Base-by-base conservation (phyloP, 1,140 invertebrate species). In the Brachionus paranguensis region DNA sequence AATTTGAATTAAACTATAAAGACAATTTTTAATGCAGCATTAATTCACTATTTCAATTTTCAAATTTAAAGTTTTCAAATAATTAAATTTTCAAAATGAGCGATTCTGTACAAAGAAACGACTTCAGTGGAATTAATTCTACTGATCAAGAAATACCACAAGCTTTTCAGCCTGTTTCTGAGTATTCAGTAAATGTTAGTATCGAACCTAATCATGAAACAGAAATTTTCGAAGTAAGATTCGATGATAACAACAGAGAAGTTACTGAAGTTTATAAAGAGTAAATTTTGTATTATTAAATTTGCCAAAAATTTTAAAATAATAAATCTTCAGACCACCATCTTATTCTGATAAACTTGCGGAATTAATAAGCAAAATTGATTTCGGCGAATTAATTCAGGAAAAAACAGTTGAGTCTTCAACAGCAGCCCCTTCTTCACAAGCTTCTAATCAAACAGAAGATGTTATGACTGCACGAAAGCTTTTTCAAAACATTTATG, bases 141-240 rank as follows among this genome's bases (percentile, higher is more conserved):
- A 45, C 11, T 10, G 68, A 72, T 20, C 68, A 72, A 72, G 68
- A 72, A 43, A 20, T 72, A 72, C 20, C 68, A 17, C 37, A 72
- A 20, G 20, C 37, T 10, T 72, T n/a, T 43, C 68, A 72, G 17
- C 14, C 33, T 24, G 12, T 50, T 27, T 50, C 41, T 50, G 72
- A 76, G 47, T 76, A 76, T 76, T 76, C 78, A 17, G 53, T 81
- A 14, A 60, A 60, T 64, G 78, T 81, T 2, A 81, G 33, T 17
- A 81, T 81, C n/a, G 78, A 81, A 20, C 78, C 78, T 14, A 81
- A 81, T 64, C 64, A 60, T 43, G 78, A 81, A 68, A 45, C 50
- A 17, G 78, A 81, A 81, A 81, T 81, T 33, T 64, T 27, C 29
- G 78, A 81, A 45, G 43, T 81, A 12, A 43, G 60, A 81, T 68